Evolutionary conservation across 1,140 invertebrate genomes (phyloP).

Genomic region (Zaprionus kolodkinae): DNA sequence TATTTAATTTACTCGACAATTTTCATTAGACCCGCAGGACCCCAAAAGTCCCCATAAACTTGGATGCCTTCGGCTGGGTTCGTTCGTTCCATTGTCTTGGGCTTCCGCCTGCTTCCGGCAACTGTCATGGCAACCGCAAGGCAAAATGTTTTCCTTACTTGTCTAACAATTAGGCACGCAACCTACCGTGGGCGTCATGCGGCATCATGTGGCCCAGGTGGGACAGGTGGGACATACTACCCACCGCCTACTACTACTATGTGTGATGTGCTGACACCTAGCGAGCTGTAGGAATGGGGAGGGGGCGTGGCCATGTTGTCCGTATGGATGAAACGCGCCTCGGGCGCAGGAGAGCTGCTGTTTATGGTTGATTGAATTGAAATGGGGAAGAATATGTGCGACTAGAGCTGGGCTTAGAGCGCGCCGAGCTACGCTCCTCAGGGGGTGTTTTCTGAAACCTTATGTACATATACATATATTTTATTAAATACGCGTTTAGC

Average conservation of each 20-base stretch:
- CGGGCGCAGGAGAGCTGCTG: conserved; percentile 44
- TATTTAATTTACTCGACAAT: conserved; percentile 19
- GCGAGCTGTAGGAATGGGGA: conserved; percentile 10
- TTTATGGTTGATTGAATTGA: conserved; percentile 73
- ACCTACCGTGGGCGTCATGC: conserved; percentile 26
- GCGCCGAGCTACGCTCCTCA: neutral
- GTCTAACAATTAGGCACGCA: conserved; percentile 73
- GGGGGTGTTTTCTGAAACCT: conserved; percentile 15
- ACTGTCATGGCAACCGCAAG: conserved; percentile 42
- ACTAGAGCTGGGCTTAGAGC: conserved; percentile 19
- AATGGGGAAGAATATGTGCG: conserved; percentile 38
- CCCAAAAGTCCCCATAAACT: conserved; percentile 14
- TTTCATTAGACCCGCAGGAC: conserved; percentile 21
- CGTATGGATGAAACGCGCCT: conserved; percentile 52
- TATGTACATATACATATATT: neutral
- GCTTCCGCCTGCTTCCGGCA: conserved; percentile 14
- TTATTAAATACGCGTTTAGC: neutral
- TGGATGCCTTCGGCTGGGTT: conserved; percentile 11
- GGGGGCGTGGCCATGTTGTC: conserved; percentile 51
- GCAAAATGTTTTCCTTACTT: conserved; percentile 45
- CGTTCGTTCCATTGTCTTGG: neutral
- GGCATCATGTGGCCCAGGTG: conserved; percentile 55
- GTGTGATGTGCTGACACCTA: conserved; percentile 66
- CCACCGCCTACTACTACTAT: conserved; percentile 4
- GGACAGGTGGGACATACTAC: neutral